phyloP scores from a whole-genome alignment of 2,888 invertebrate genomes.

The Cremastinae sp. region DNA sequence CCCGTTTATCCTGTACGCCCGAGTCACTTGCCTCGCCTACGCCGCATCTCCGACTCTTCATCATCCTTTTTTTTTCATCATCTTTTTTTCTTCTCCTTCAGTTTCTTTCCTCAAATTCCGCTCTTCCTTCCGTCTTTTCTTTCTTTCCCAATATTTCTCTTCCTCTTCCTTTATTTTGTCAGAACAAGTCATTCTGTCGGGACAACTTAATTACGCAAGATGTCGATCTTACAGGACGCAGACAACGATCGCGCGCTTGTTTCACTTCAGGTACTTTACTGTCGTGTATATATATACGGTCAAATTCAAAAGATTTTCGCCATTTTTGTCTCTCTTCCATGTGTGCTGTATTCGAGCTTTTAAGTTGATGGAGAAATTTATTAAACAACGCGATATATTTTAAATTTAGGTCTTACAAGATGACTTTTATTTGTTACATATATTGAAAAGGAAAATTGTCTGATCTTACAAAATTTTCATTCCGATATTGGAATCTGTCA shows the following conservation, averaged over 20 bases:
- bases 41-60: constrained; percentile 59
- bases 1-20: constrained; percentile 49
- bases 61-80: constrained; percentile 22
- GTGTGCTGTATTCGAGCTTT: too few relatives aligned
- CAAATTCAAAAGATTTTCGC: too few relatives aligned
- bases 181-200: constrained; percentile 1
- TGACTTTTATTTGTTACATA: too few relatives aligned
- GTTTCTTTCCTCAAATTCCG: constrained; percentile 29
- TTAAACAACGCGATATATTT: too few relatives aligned
- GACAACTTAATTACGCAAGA: constrained; percentile 8
- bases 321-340: too few relatives aligned
- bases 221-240: constrained; percentile 17
- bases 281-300: too few relatives aligned
- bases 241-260: constrained; percentile 9
- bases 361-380: too few relatives aligned
- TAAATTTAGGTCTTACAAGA: too few relatives aligned
- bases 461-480: too few relatives aligned
- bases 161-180: background rate
- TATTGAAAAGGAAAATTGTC: too few relatives aligned
- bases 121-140: constrained; percentile 28
- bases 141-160: background rate
- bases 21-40: constrained; percentile 58
- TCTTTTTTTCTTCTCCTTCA: constrained; percentile 24
- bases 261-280: too few relatives aligned
- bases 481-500: too few relatives aligned